Conservation (phyloP, 2,797 vertebrate species). For the Typhlichthys eigenmanni region DNA sequence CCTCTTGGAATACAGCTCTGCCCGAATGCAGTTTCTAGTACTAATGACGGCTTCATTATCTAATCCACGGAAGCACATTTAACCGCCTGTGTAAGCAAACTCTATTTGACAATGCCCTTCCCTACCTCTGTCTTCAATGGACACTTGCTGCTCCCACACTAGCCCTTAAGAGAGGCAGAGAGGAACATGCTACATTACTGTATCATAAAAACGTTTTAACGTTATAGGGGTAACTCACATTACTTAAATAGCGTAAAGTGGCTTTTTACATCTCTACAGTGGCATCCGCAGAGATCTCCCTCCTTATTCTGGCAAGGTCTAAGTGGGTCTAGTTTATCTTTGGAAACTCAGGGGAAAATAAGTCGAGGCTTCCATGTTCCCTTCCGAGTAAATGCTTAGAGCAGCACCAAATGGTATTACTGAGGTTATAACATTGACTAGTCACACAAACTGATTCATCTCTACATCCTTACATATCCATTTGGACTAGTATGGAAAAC, state of each 20-base stretch:
- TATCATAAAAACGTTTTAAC: constrained; percentile 68
- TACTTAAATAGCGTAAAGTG: constrained; percentile 71
- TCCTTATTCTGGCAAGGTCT: constrained; percentile 58
- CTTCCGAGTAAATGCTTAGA: constrained; percentile 68
- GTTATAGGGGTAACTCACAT: constrained; percentile 66
- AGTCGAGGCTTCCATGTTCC: constrained; percentile 62
- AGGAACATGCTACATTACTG: constrained; percentile 60
- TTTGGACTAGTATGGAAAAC: constrained; percentile 26
- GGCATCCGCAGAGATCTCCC: constrained; percentile 41
- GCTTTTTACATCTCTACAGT: constrained; percentile 57
- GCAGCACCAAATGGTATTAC: constrained; percentile 70
- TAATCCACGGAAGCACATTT: constrained; percentile 54
- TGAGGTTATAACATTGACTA: constrained; percentile 65
- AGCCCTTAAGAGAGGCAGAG: constrained; percentile 55
- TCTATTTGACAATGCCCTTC: constrained; percentile 59
- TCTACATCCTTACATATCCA: constrained; percentile 21
- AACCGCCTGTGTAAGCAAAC: constrained; percentile 41
- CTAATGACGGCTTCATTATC: constrained; percentile 67
- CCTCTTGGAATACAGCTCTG: constrained; percentile 30
- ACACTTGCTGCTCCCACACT: constrained; percentile 48
- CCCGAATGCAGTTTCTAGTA: constrained; percentile 53
- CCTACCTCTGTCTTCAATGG: constrained; percentile 51
- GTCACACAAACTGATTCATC: constrained; percentile 62
- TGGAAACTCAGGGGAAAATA: constrained; percentile 65
- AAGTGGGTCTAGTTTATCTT: constrained; percentile 61